Evolutionary conservation across 1,140 invertebrate genomes (phyloP).

Genomic region (Zaprionus inermis): DNA sequence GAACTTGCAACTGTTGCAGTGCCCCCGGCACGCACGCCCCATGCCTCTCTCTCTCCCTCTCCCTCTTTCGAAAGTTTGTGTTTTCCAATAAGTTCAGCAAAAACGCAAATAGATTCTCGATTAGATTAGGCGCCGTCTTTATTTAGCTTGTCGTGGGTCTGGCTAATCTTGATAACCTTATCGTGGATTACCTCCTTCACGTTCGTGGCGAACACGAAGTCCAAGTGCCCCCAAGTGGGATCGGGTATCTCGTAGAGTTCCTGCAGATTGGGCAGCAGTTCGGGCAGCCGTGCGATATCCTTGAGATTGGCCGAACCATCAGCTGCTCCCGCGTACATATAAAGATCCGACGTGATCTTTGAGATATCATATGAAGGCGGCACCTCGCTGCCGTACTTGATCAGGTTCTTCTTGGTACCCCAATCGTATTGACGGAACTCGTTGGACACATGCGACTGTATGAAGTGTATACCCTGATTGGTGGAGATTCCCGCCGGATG

Average conservation of each 20-base stretch:
- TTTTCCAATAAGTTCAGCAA: background rate
- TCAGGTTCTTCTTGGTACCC: conserved; percentile 82
- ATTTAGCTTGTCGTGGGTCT: conserved; percentile 39
- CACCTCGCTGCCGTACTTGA: conserved; percentile 79
- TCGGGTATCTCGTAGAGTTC: conserved; percentile 82
- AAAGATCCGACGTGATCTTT: conserved; percentile 86
- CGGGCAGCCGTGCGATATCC: conserved; percentile 84
- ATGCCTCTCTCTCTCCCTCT: background rate
- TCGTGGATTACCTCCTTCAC: conserved; percentile 84
- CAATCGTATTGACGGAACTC: conserved; percentile 84
- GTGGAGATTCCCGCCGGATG: conserved; percentile 85
- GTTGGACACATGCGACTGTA: conserved; percentile 82
- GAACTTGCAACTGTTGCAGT: conserved; percentile 11
- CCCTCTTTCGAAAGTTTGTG: too few species aligned
- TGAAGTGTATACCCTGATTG: conserved; percentile 85
- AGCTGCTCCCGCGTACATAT: conserved; percentile 87
- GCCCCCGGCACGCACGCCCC: background rate
- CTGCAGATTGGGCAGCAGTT: conserved; percentile 82
- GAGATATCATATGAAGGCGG: conserved; percentile 86
- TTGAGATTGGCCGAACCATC: conserved; percentile 86
- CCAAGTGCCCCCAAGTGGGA: conserved; percentile 85
- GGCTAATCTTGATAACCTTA: conserved; percentile 71
- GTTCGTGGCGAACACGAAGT: conserved; percentile 85
- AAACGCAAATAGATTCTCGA: conserved; percentile 21
- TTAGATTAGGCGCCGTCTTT: conserved; percentile 28